Evolutionary conservation across 2,113 vertebrate genomes (phyloP), one percentile per base, ranked within the genome.

Genomic region (Patagioenas fasciata): DNA sequence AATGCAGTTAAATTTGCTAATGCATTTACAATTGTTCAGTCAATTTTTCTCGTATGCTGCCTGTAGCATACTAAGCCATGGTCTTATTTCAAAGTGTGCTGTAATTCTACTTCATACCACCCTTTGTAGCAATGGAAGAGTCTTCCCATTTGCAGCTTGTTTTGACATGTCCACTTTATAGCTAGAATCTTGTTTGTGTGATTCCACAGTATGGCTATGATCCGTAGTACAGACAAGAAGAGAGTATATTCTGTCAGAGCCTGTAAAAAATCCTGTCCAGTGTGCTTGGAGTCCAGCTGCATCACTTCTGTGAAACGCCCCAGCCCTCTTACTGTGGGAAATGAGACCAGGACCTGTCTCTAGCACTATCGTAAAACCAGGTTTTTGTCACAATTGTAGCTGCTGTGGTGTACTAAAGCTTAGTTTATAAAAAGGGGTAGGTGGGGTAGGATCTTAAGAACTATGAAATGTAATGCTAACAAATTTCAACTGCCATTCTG

Each of bases 31-130:
- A 2, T 53, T 70, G 5, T 56, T 54, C 40, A 42, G 12, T 25
- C 47, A 14, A 0, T 15, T 17, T 60, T 54, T 91, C 47, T 71
- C 1, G 0, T 44, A 0, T 36, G 3, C 9, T 40, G 26, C 15
- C 11, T 69, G n/a, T 13, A 24, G 29, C 2, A 9, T 44, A 5
- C 13, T 72, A 25, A 87, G 28, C 58, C 3, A 0, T 2, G 28
- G 19, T 66, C 38, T 71, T 58, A 44, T 29, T 65, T 89, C 36
- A 32, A 65, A 47, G 50, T 16, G 3, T 44, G 64, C 74, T 82
- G 38, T 58, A 31, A 19, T 72, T 93, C 38, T 69, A 32, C 56
- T 82, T 88, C 29, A 10, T 44, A 10, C 29, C 44, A 29, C 57
- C 23, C 44, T 80, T 90, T 61, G 79, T 58, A 90, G 71, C 79